Conservation (phyloP, 1,140 invertebrate genomes). For the Lethrus apterus region DNA sequence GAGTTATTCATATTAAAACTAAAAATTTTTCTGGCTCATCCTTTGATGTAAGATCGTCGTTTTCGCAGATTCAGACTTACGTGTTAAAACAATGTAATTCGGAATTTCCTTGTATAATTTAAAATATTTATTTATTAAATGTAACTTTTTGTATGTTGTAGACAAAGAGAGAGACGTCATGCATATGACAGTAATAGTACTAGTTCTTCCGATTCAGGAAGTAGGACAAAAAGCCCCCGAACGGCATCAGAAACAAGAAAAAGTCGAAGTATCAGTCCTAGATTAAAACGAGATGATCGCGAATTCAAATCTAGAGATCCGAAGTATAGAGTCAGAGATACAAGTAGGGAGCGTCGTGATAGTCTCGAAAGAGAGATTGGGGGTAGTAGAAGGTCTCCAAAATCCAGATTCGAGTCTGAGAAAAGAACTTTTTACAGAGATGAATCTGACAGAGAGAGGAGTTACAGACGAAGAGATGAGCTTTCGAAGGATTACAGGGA, state of each 20-base stretch:
- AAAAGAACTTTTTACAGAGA: slow-evolving; percentile 15
- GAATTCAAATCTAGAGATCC: slow-evolving; percentile 16
- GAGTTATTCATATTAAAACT: too few species aligned
- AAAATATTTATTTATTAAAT: too few species aligned
- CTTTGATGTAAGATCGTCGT: too few species aligned
- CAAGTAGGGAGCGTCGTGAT: slow-evolving; percentile 18
- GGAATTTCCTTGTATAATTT: too few species aligned
- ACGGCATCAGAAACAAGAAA: slow-evolving; percentile 21
- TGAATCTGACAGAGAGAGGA: slow-evolving; percentile 9
- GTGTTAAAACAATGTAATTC: too few species aligned
- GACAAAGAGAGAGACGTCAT: slow-evolving; percentile 39
- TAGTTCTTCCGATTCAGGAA: slow-evolving; percentile 29
- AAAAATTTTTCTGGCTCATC: too few species aligned
- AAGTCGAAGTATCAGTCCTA: slow-evolving; percentile 21
- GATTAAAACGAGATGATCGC: slow-evolving; percentile 4
- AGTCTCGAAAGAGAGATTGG: slow-evolving; percentile 18
- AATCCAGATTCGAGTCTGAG: slow-evolving; percentile 15
- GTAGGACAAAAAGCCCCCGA: slow-evolving; percentile 17
- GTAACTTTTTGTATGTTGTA: slow-evolving; percentile 19
- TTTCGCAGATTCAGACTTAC: too few species aligned
- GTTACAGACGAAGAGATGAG: slow-evolving; percentile 19
- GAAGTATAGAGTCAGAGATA: slow-evolving; percentile 13
- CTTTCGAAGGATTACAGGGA: slow-evolving; percentile 16
- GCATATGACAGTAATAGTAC: slow-evolving; percentile 36
- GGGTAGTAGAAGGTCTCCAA: slow-evolving; percentile 20